A percentile compares a stretch with the other conserved stretches of the same genome.
phyloP scores from a whole-genome alignment of 2,797 vertebrate genomes.

The Helostoma temminkii region DNA sequence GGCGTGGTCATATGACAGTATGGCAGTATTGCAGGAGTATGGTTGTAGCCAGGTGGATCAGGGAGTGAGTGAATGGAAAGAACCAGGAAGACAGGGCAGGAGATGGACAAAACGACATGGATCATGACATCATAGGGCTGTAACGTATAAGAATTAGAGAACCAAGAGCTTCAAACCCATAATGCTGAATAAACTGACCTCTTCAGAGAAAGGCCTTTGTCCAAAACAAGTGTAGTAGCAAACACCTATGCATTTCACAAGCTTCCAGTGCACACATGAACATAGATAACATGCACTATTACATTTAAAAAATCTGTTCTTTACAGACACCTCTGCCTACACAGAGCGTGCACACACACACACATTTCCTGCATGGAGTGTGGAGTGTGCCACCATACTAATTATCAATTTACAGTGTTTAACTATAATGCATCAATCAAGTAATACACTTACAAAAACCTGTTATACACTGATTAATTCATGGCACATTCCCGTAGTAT shows the following conservation, averaged over 20 bases:
- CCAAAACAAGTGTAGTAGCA: conserved; percentile 48
- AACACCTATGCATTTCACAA: not conserved
- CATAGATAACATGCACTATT: conserved; percentile 21
- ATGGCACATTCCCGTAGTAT: not conserved
- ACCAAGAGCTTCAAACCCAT: conserved; percentile 56
- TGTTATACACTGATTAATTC: not conserved
- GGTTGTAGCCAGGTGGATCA: too few relatives aligned
- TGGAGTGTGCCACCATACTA: conserved; percentile 12
- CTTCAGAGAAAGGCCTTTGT: conserved; percentile 67
- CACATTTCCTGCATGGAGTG: not conserved
- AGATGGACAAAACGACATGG: too few relatives aligned
- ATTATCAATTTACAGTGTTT: conserved; percentile 6
- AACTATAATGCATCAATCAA: not conserved
- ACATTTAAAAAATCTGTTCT: conserved; percentile 40
- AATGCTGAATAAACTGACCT: conserved; percentile 68
- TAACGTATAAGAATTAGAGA: conserved; percentile 60
- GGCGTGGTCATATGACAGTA: too few relatives aligned
- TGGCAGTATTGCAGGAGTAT: too few relatives aligned
- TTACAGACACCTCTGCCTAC: conserved; percentile 7
- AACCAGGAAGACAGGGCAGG: too few relatives aligned
- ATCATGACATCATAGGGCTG: conserved; percentile 43
- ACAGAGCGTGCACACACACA: not conserved
- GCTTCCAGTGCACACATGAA: not conserved
- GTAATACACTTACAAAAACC: not conserved
- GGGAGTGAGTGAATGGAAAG: too few relatives aligned